Conservation (phyloP, 2,113 vertebrate genomes). For the Microcebus griseorufus region DNA sequence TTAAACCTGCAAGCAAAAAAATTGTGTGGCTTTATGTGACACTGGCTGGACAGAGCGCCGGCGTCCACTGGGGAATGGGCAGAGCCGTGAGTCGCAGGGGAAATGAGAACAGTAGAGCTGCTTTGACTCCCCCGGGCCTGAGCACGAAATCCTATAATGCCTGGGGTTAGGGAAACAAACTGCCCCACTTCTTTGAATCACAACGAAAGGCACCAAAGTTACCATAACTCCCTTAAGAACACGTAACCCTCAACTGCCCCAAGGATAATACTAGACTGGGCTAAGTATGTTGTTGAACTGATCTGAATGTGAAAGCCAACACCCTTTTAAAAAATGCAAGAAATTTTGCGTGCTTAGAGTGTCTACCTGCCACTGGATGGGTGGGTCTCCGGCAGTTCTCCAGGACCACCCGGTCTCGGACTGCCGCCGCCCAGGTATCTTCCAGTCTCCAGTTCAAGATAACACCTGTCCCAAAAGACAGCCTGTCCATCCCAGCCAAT, state of each 20-base stretch:
- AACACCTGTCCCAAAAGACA: background rate
- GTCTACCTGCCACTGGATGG: background rate
- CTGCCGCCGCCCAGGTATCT: background rate
- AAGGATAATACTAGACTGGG: background rate
- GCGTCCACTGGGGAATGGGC: background rate
- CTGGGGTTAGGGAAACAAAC: background rate
- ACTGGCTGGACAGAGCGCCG: background rate
- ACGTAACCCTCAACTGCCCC: background rate
- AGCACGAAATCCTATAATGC: background rate
- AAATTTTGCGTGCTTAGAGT: conserved; percentile 19
- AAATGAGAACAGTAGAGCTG: background rate
- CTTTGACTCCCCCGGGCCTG: too few relatives aligned
- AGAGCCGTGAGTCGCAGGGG: background rate
- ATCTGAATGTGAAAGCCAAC: conserved; percentile 35
- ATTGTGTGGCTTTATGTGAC: background rate
- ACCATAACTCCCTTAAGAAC: background rate
- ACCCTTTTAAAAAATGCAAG: conserved; percentile 61
- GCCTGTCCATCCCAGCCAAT: too few relatives aligned
- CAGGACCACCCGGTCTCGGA: conserved; percentile 47
- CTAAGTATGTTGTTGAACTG: conserved; percentile 35
- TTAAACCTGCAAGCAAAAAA: background rate
- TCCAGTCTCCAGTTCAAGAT: background rate
- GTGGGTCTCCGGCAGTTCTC: background rate
- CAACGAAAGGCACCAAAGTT: background rate
- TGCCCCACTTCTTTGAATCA: background rate